A percentile compares a stretch with the other conserved stretches of the same genome.
These are phyloP conservation scores for Tragulus kanchil DNA, from an alignment of 2,113 vertebrate genomes.

Conservation along the genomic window DNA sequence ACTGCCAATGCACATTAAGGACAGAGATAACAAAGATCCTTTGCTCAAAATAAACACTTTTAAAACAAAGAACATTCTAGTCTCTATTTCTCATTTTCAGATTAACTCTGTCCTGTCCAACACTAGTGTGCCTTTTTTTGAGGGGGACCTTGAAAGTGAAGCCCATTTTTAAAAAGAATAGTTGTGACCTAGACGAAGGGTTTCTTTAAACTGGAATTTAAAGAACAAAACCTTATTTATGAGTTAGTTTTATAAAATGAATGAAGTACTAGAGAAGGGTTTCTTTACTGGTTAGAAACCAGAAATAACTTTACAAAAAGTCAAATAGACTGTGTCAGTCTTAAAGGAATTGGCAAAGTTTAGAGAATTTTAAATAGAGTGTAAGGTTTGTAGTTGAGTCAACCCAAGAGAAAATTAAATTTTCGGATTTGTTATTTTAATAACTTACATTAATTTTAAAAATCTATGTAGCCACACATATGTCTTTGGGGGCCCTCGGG, in stretches of 20 bases:
- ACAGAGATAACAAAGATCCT: conserved; percentile 7
- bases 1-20: not conserved
- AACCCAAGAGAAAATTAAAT: not conserved
- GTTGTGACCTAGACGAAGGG: too few relatives aligned
- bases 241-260: not conserved
- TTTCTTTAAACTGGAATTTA: conserved; percentile 39
- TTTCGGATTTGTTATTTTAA: not conserved
- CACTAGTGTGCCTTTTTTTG: not conserved
- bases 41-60: conserved; percentile 60
- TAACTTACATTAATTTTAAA: not conserved
- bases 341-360: not conserved
- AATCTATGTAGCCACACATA: not conserved
- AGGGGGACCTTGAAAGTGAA: too few relatives aligned
- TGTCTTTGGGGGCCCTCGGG: not conserved
- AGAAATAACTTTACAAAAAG: not conserved
- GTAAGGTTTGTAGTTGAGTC: not conserved
- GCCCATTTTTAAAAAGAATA: too few relatives aligned
- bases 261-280: not conserved
- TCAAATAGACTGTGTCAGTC: not conserved
- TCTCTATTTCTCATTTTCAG: not conserved
- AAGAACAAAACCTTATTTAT: not conserved
- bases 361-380: not conserved
- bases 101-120: conserved; percentile 16
- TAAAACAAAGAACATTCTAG: not conserved
- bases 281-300: conserved; percentile 15